Conservation (phyloP, 1,140 invertebrate species). For the Caenorhabditis latens region DNA sequence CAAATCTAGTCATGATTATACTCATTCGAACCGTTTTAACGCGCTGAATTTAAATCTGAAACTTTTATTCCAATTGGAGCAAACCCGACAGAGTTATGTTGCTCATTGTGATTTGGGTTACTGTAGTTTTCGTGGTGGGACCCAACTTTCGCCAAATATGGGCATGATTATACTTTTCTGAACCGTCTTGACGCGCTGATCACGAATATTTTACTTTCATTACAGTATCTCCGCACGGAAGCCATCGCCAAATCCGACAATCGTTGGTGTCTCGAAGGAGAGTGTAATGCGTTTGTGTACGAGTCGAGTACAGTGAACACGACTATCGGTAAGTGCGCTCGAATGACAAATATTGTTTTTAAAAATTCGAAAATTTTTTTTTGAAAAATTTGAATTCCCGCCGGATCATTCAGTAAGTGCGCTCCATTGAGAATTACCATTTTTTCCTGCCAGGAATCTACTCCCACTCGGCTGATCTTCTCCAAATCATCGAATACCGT, state of each 20-base stretch:
- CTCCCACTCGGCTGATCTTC: conserved; percentile 46
- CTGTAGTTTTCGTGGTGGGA: too few species aligned
- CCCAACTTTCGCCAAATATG: too few species aligned
- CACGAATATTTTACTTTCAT: not conserved
- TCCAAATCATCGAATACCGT: conserved; percentile 42
- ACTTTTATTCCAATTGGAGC: too few species aligned
- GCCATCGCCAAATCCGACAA: not conserved
- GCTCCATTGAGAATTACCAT: not conserved
- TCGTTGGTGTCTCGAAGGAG: conserved; percentile 43
- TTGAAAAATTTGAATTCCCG: too few species aligned
- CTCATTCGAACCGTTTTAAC: too few species aligned
- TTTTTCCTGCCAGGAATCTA: conserved; percentile 24
- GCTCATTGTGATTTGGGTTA: too few species aligned
- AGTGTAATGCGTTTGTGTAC: conserved; percentile 33
- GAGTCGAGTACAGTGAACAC: not conserved
- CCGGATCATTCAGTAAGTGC: not conserved
- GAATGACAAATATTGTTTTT: not conserved
- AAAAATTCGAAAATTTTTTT: too few species aligned
- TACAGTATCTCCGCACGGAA: conserved; percentile 44
- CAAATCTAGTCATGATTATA: too few species aligned
- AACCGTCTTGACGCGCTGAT: too few species aligned
- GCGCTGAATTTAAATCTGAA: too few species aligned
- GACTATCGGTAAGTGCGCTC: not conserved
- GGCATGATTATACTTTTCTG: too few species aligned
- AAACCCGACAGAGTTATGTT: too few species aligned